Conservation (phyloP, 2,797 vertebrate species). For the Labeo calbasu region DNA sequence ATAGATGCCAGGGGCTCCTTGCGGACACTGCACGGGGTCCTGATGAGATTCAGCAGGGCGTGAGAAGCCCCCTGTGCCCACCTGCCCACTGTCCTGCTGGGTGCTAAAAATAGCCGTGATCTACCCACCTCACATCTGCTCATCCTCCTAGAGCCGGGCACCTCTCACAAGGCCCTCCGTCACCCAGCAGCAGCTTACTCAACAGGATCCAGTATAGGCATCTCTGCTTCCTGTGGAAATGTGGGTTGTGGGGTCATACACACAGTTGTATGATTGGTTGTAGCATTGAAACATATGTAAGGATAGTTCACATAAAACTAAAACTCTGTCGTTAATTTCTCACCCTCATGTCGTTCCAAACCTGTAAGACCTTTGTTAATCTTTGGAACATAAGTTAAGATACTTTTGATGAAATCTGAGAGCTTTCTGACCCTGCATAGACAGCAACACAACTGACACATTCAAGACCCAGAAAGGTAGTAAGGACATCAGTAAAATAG, state of each 20-base stretch:
- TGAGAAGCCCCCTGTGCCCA: conserved; percentile 72
- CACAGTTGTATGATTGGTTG: conserved; percentile 15
- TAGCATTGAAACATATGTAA: neutral
- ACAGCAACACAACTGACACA: too few species aligned
- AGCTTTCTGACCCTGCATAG: too few species aligned
- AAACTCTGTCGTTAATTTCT: too few species aligned
- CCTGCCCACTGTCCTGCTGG: conserved; percentile 75
- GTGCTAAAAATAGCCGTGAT: conserved; percentile 70
- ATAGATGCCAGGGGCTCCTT: conserved; percentile 55
- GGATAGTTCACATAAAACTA: too few species aligned
- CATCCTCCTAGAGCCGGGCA: conserved; percentile 69
- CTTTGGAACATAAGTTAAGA: too few species aligned
- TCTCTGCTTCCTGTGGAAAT: conserved; percentile 3
- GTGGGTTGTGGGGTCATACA: conserved; percentile 17
- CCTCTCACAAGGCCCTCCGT: conserved; percentile 67
- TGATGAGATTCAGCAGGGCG: conserved; percentile 75
- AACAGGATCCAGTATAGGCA: conserved; percentile 18
- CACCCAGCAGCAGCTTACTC: conserved; percentile 32
- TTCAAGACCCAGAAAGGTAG: too few species aligned
- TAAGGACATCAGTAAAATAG: too few species aligned
- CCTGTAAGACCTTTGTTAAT: too few species aligned
- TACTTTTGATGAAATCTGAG: too few species aligned
- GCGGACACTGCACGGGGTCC: conserved; percentile 57
- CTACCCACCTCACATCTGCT: conserved; percentile 70
- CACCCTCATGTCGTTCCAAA: too few species aligned